Evolutionary conservation across 2,113 vertebrate genomes (phyloP), one percentile per base, ranked within the genome.

Genomic region (Dromiciops gliroides): DNA sequence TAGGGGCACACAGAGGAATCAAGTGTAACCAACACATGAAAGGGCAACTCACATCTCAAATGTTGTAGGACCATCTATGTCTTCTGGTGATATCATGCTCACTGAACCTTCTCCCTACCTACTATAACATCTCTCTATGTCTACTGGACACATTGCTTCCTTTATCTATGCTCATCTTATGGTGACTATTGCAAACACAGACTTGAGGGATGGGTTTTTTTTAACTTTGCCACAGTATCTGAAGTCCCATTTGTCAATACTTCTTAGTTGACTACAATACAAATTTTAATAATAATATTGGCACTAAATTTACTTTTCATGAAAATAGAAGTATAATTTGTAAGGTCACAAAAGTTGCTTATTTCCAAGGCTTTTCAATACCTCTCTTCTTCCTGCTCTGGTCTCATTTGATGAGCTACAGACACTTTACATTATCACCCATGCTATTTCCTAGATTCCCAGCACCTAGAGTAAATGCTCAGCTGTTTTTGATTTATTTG

Each of bases 231-330:
- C 89, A 94, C 28, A 90, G 89, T 97, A 60, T n/a, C 90, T 97
- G 96, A 96, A 95, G 31, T 22, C 28, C 90, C 83, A 95, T 56
- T 93, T 96, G 95, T 96, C 96, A 97, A 93, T 97, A 96, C 93
- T 97, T 83, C n/a, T 83, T 97, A 97, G 97, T 93, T 96, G 94
- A 90, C 52, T 91, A 0, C 88, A 97, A 96, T 75, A 90, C 23
- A 90, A 93, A 94, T 97, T 96, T 96, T 97, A 95, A 95, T 52
- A 95, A 96, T 52, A 95, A 90, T 90, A 95, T 37, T 16, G 88
- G 23, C 94, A 93, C 91, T 91, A 92, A 44, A 56, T 90, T 95
- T 95, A n/a, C 31, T 44, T 83, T 44, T 44, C 19, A 44, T 75
- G 67, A 83, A 83, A 44, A 83, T 89, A 95, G 96, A 94, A 53